phyloP scores from a whole-genome alignment of 1,140 invertebrate genomes.

The Schlechtendalia chinensis region DNA sequence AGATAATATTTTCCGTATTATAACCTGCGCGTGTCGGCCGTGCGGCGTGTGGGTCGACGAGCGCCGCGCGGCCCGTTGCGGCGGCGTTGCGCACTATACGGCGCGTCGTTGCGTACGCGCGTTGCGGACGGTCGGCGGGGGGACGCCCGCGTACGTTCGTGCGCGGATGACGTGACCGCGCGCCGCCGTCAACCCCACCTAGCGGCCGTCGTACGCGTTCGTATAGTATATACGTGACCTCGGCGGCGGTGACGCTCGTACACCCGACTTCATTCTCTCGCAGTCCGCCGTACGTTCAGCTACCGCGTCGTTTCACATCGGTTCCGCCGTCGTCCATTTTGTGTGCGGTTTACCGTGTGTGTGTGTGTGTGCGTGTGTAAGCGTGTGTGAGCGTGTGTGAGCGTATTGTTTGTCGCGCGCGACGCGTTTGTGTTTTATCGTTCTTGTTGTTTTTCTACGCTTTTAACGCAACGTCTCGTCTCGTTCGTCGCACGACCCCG shows the following conservation, averaged over 20 bases:
- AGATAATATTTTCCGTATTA: not conserved
- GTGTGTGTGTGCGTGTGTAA: not conserved
- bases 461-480: too few relatives aligned
- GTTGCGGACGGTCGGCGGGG: not conserved
- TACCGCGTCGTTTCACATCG: not conserved
- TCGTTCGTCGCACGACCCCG: not conserved
- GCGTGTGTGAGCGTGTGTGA: not conserved
- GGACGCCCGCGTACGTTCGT: not conserved
- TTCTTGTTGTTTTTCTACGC: too few relatives aligned
- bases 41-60: not conserved
- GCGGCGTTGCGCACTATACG: not conserved
- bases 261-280: conserved; percentile 29
- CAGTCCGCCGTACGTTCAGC: not conserved
- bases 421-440: too few relatives aligned
- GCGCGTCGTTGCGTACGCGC: not conserved
- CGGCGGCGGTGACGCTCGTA: conserved; percentile 23
- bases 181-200: not conserved
- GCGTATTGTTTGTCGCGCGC: too few relatives aligned
- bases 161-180: conserved; percentile 21
- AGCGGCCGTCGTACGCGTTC: too few relatives aligned
- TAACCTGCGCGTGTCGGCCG: not conserved
- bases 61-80: not conserved
- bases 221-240: conserved; percentile 29
- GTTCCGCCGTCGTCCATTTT: conserved; percentile 34
- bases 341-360: not conserved